A percentile compares a stretch with the other conserved stretches of the same genome.
These are phyloP conservation scores for Proterorhinus semilunaris DNA, from an alignment of 2,113 vertebrate species.

Conservation along the genomic window DNA sequence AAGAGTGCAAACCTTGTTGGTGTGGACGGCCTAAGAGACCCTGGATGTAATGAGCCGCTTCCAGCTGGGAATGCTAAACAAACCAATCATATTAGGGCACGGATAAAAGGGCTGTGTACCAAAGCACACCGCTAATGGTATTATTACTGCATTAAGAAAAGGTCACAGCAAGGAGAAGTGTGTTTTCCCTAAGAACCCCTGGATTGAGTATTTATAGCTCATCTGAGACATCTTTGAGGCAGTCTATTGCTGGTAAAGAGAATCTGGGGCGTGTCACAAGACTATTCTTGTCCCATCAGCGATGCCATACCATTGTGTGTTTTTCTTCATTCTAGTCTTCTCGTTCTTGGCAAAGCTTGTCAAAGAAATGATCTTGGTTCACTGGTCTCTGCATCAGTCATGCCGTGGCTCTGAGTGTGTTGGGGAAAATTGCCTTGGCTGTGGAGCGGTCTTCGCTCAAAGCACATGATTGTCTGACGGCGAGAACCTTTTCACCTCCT, in stretches of 20 bases:
- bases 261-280: conserved; percentile 28
- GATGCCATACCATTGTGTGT: conserved; percentile 50
- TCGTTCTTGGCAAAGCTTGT: conserved; percentile 63
- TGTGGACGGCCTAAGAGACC: conserved; percentile 40
- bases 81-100: conserved; percentile 25
- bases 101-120: conserved; percentile 33
- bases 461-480: conserved; percentile 50
- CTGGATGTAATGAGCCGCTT: conserved; percentile 40
- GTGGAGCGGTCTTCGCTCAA: conserved; percentile 40
- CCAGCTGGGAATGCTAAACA: conserved; percentile 49
- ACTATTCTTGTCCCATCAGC: conserved; percentile 27
- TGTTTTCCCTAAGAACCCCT: conserved; percentile 33
- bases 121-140: conserved; percentile 43
- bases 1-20: conserved; percentile 47
- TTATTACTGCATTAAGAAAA: conserved; percentile 21
- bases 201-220: conserved; percentile 51
- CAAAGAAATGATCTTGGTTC: conserved; percentile 72
- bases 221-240: conserved; percentile 36
- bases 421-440: conserved; percentile 61
- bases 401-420: conserved; percentile 43
- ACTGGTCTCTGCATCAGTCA: conserved; percentile 63
- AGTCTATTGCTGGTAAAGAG: conserved; percentile 36
- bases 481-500: conserved; percentile 31
- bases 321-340: conserved; percentile 60
- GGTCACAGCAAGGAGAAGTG: conserved; percentile 22